A percentile compares a stretch with the other conserved stretches of the same genome.
These are phyloP conservation scores for Andrena trimmerana DNA, from an alignment of 2,888 invertebrate species.

Conservation along the genomic window DNA sequence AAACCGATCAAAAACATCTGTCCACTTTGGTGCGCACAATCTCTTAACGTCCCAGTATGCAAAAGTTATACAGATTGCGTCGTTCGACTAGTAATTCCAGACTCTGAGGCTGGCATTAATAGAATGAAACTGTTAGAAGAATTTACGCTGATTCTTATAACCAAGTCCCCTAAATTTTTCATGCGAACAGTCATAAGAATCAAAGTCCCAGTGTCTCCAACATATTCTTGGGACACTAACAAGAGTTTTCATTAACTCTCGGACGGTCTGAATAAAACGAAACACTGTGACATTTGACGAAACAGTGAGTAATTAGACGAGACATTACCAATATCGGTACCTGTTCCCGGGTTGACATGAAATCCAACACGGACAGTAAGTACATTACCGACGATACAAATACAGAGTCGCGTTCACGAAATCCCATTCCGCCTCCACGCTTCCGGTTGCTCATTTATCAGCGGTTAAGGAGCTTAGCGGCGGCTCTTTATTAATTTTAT, in stretches of 20 bases:
- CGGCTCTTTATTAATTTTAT: constrained; percentile 81
- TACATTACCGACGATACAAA: constrained; percentile 71
- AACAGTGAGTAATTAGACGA: constrained; percentile 30
- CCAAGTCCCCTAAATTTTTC: no score
- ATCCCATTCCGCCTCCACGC: constrained; percentile 32
- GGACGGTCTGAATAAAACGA: constrained; percentile 18
- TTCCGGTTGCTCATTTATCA: constrained; percentile 66
- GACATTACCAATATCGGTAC: constrained; percentile 34
- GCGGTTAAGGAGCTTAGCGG: constrained; percentile 75
- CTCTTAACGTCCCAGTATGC: no score
- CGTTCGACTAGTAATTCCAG: no score
- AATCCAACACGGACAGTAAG: constrained; percentile 61
- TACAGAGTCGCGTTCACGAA: constrained; percentile 65
- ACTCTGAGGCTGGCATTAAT: no score
- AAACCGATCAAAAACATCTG: not conserved
- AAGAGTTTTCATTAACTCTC: not conserved
- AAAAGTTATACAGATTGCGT: no score
- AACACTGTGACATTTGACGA: constrained; percentile 10
- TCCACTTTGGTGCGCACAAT: no score
- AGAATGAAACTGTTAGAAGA: no score
- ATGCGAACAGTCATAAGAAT: not conserved
- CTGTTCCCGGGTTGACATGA: constrained; percentile 60
- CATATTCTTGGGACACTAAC: not conserved
- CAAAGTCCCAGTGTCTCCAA: not conserved
- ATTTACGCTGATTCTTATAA: no score